Conservation (phyloP, 2,797 vertebrate species). For the Sebastes cheni region DNA sequence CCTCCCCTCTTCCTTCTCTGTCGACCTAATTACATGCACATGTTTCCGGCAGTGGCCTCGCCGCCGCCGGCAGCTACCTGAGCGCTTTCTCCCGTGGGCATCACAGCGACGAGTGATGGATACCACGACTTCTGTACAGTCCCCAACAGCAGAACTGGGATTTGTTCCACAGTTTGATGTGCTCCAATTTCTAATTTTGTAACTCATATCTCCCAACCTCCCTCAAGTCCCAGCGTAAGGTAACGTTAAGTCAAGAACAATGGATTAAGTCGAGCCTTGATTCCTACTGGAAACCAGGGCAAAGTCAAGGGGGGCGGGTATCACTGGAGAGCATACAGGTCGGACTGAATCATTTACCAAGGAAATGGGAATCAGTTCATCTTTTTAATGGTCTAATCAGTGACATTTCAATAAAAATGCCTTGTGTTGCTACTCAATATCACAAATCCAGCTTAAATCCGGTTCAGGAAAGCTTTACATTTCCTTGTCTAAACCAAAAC, state of each 20-base stretch:
- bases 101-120: conserved; percentile 84
- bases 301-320: conserved; percentile 69
- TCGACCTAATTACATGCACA: conserved; percentile 88
- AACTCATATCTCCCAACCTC: conserved; percentile 79
- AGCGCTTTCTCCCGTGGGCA: conserved; percentile 80
- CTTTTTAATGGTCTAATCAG: conserved; percentile 15
- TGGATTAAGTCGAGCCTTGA: conserved; percentile 76
- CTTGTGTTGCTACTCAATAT: not conserved
- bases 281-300: conserved; percentile 79
- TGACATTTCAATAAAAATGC: conserved; percentile 11
- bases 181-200: conserved; percentile 89
- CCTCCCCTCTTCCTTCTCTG: conserved; percentile 83
- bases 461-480: not conserved
- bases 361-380: conserved; percentile 25
- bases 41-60: conserved; percentile 80
- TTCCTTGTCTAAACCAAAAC: not conserved
- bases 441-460: not conserved
- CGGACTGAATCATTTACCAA: conserved; percentile 40
- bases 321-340: conserved; percentile 40
- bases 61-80: conserved; percentile 78
- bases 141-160: conserved; percentile 84
- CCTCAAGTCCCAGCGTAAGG: conserved; percentile 80
- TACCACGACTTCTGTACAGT: conserved; percentile 79
- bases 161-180: conserved; percentile 85
- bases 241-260: conserved; percentile 89